Percentiles rank a stretch among this genome's conserved stretches.
Conservation (phyloP, 2,113 vertebrate genomes). For the Hylia prasina region DNA sequence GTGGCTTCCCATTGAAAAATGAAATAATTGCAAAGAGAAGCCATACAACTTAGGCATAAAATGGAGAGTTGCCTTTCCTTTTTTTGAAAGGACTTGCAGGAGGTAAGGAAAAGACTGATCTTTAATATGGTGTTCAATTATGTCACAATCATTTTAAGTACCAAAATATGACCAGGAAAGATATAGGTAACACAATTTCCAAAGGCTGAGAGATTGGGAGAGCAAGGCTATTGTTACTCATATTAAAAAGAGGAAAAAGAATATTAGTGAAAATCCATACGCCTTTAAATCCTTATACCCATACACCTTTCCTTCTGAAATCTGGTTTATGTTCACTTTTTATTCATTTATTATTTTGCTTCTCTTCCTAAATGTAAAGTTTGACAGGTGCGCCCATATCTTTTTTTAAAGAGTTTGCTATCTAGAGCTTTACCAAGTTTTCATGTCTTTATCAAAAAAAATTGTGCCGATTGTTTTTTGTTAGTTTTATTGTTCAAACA, state of each 20-base stretch:
- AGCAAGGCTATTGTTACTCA: neutral
- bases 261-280: neutral
- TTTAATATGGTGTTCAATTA: neutral
- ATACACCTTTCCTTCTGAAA: neutral
- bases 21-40: neutral
- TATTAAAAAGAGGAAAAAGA: neutral
- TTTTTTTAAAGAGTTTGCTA: neutral
- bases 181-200: neutral
- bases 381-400: neutral
- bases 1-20: neutral
- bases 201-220: neutral
- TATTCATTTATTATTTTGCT: neutral
- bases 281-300: neutral
- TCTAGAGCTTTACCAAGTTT: neutral
- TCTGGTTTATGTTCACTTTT: neutral
- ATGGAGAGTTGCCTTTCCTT: neutral
- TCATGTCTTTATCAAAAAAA: neutral
- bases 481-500: neutral
- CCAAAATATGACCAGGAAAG: neutral
- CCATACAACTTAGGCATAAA: neutral
- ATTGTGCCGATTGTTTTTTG: neutral
- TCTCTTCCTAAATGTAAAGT: neutral
- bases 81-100: neutral
- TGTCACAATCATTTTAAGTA: neutral
- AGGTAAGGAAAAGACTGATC: neutral